Evolutionary conservation across 2,888 invertebrate species (phyloP).

Genomic region (Tipula confusa): DNA sequence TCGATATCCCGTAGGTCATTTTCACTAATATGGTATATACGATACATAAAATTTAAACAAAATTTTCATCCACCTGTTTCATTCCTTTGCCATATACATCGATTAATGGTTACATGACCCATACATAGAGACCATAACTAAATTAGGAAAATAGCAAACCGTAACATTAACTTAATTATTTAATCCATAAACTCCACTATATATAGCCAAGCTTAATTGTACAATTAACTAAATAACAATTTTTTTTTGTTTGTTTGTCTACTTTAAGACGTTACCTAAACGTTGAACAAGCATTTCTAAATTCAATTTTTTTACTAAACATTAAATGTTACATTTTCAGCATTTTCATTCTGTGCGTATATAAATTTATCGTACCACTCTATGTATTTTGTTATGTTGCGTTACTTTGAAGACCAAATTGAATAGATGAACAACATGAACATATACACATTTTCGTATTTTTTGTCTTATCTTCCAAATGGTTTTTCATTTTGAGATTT

Average conservation of each 20-base stretch:
- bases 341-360: not conserved
- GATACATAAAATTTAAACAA: too few relatives aligned
- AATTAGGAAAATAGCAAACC: not conserved
- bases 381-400: not conserved
- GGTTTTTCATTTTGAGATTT: not conserved
- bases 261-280: not conserved
- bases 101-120: not conserved
- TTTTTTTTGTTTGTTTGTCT: not conserved
- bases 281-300: slow-evolving; percentile 6
- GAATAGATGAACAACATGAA: slow-evolving; percentile 6
- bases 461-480: not conserved
- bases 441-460: not conserved
- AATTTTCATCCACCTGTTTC: not conserved
- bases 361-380: not conserved
- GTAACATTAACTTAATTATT: not conserved
- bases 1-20: too few relatives aligned
- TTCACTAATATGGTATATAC: too few relatives aligned
- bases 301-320: not conserved
- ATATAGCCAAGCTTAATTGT: not conserved
- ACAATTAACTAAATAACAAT: not conserved
- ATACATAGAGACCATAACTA: not conserved
- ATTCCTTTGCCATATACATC: not conserved
- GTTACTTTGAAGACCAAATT: slow-evolving; percentile 13
- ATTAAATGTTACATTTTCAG: not conserved
- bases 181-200: not conserved